Conservation (phyloP, 30 jellyfish, hydroid and myxozoan genomes). For the Nemopilema nomurai region DNA sequence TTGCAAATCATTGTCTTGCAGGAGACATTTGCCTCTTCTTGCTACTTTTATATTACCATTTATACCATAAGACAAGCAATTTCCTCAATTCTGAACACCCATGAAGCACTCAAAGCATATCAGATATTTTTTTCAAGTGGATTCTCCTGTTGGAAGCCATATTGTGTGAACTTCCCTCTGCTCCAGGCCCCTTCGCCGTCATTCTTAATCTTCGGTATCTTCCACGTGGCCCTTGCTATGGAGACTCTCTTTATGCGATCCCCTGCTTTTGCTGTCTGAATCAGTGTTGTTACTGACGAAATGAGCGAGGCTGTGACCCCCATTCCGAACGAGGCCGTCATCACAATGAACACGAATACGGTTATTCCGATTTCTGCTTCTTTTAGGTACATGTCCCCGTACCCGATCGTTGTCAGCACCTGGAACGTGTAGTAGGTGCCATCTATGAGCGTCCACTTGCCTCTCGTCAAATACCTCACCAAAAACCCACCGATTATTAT, state of each 20-base stretch:
- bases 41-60: no score
- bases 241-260: constrained; percentile 1
- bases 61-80: no score
- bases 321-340: constrained; percentile 7
- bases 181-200: background rate
- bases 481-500: background rate
- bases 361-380: background rate
- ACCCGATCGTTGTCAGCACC: constrained; percentile 16
- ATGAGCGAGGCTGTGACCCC: constrained; percentile 9
- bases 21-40: no score
- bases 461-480: background rate
- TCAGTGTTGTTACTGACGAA: background rate
- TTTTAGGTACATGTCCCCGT: constrained; percentile 7
- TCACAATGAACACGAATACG: background rate
- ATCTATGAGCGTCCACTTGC: background rate
- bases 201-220: background rate
- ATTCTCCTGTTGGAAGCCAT: background rate
- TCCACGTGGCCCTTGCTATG: background rate
- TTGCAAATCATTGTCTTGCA: no score
- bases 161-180: background rate
- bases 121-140: background rate
- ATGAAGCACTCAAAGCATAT: no score
- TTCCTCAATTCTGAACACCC: no score
- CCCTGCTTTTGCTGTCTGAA: background rate
- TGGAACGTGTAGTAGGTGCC: constrained; percentile 6